A percentile compares a stretch with the other conserved stretches of the same genome.
These are phyloP conservation scores for Lycodopsis pacificus DNA, from an alignment of 2,797 vertebrate species.

Conservation along the genomic window DNA sequence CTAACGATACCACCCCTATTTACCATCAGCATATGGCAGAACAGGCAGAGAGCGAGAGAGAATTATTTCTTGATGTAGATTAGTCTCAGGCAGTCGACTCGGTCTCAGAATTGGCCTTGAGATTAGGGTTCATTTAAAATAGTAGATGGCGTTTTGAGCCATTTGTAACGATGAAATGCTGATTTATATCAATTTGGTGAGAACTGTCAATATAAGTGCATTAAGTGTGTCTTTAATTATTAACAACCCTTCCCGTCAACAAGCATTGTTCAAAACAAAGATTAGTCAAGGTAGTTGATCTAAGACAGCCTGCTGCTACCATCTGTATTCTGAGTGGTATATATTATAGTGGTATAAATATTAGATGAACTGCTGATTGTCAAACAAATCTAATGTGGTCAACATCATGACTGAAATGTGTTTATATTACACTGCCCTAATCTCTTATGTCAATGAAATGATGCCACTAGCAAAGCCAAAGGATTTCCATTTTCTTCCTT, in stretches of 20 bases:
- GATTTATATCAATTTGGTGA: neutral
- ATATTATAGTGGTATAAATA: neutral
- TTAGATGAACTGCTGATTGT: neutral
- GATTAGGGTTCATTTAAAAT: neutral
- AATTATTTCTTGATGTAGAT: too few relatives aligned
- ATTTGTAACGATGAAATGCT: neutral
- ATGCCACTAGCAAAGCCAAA: neutral
- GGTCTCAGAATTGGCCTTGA: neutral
- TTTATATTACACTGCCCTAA: neutral
- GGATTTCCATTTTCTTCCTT: neutral
- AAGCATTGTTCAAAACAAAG: neutral
- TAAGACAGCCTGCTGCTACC: neutral
- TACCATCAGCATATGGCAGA: too few relatives aligned
- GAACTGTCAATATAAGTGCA: neutral
- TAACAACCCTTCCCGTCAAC: neutral
- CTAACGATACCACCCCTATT: too few relatives aligned
- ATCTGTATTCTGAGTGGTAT: neutral
- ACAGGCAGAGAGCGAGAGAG: too few relatives aligned
- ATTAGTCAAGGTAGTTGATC: neutral
- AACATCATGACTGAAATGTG: neutral
- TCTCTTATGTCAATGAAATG: neutral
- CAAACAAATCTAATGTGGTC: neutral
- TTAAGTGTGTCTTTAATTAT: neutral
- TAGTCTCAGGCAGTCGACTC: neutral
- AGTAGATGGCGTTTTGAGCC: neutral